A percentile compares a stretch with the other conserved stretches of the same genome.
Conservation (phyloP, 2,888 invertebrate species). For the Antheraea yamamai region DNA sequence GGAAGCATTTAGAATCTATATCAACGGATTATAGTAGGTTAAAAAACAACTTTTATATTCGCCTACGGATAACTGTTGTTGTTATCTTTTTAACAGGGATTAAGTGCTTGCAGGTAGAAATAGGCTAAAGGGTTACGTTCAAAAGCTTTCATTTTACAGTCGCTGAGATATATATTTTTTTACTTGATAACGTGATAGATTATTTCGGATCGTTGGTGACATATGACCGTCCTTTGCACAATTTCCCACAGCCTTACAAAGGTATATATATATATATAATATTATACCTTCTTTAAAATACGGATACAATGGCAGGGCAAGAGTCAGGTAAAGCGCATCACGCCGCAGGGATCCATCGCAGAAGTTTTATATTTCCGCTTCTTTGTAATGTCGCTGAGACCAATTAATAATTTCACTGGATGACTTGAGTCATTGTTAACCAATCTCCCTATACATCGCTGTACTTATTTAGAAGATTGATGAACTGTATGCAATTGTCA, state of each 20-base stretch:
- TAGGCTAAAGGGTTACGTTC: slow-evolving; percentile 56
- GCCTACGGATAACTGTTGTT: slow-evolving; percentile 3
- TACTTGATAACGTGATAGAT: slow-evolving; percentile 55
- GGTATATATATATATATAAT: slow-evolving; percentile 35
- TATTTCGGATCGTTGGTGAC: slow-evolving; percentile 56
- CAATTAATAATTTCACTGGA: slow-evolving; percentile 81
- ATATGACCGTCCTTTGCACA: slow-evolving; percentile 71
- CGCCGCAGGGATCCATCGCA: slow-evolving; percentile 72
- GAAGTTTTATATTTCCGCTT: slow-evolving; percentile 82
- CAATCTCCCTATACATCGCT: slow-evolving; percentile 57
- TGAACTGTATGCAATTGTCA: slow-evolving; percentile 77
- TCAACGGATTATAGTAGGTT: too few species aligned
- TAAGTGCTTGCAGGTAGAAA: slow-evolving; percentile 3
- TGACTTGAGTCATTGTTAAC: slow-evolving; percentile 77
- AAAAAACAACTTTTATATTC: not conserved
- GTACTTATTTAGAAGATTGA: slow-evolving; percentile 75
- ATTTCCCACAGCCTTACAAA: slow-evolving; percentile 78
- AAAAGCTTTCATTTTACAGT: slow-evolving; percentile 51
- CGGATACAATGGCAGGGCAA: slow-evolving; percentile 76
- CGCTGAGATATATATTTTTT: slow-evolving; percentile 39
- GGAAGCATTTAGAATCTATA: not conserved
- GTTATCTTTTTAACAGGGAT: not conserved
- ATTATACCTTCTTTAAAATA: slow-evolving; percentile 74
- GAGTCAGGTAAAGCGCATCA: slow-evolving; percentile 79
- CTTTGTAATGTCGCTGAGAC: slow-evolving; percentile 72